Evolutionary conservation across 2,888 invertebrate genomes (phyloP).

Genomic region (Epinotia nisella): DNA sequence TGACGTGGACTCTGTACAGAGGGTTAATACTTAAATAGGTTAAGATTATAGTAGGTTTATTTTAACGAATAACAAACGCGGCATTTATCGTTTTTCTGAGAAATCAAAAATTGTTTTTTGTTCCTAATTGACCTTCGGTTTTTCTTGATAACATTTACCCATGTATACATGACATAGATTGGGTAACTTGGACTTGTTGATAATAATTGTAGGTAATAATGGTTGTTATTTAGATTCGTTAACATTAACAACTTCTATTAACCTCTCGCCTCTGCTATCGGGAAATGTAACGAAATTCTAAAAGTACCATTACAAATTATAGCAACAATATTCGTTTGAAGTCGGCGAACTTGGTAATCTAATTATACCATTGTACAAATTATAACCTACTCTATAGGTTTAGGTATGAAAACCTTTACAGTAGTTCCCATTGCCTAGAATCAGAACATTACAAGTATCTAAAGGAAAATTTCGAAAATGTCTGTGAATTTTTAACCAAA

Average conservation of each 20-base stretch:
- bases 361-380: neutral
- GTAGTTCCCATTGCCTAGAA: too few species aligned
- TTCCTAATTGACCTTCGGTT: slow-evolving; percentile 19
- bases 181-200: slow-evolving; percentile 20
- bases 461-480: too few species aligned
- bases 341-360: slow-evolving; percentile 1
- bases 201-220: slow-evolving; percentile 31
- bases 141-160: slow-evolving; percentile 34
- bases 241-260: slow-evolving; percentile 35
- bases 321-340: slow-evolving; percentile 17
- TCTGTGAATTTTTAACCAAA: too few species aligned
- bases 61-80: slow-evolving; percentile 6
- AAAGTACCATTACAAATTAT: slow-evolving; percentile 14
- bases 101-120: neutral
- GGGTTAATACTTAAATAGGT: slow-evolving; percentile 24
- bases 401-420: too few species aligned
- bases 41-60: neutral
- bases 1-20: neutral
- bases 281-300: slow-evolving; percentile 43
- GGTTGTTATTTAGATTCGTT: slow-evolving; percentile 31
- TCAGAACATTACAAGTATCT: too few species aligned
- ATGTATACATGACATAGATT: slow-evolving; percentile 6
- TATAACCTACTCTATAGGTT: neutral
- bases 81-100: slow-evolving; percentile 39
- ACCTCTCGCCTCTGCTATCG: slow-evolving; percentile 35